Conservation (phyloP, 2,113 vertebrate species). For the Tursiops truncatus region DNA sequence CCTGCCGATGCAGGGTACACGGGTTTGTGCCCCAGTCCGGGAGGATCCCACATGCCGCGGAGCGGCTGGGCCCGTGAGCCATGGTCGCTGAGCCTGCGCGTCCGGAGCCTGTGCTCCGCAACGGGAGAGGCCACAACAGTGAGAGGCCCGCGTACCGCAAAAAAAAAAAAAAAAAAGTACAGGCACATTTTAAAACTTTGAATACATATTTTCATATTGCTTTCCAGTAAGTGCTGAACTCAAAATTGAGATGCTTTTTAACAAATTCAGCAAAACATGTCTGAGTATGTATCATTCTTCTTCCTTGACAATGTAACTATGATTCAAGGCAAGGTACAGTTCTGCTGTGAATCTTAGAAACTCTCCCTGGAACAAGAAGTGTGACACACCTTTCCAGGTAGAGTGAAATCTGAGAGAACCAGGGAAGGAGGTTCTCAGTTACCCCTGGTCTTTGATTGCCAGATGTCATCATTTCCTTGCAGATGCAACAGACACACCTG, state of each 20-base stretch:
- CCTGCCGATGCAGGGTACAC: too few relatives aligned
- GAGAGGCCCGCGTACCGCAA: too few relatives aligned
- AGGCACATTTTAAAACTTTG: not conserved
- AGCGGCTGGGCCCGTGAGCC: too few relatives aligned
- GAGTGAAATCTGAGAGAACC: not conserved
- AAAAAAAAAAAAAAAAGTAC: not conserved
- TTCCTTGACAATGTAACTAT: not conserved
- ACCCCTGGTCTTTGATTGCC: not conserved
- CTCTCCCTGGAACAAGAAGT: not conserved
- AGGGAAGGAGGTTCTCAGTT: not conserved
- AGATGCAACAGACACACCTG: not conserved
- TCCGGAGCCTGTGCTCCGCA: too few relatives aligned
- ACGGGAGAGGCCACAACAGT: too few relatives aligned
- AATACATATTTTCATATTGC: not conserved
- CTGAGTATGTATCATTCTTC: not conserved
- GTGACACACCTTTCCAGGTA: constrained; percentile 25
- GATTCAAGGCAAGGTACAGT: not conserved
- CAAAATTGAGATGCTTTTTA: not conserved
- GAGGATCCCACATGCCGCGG: too few relatives aligned
- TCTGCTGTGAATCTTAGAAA: constrained; percentile 25
- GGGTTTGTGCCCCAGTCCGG: too few relatives aligned
- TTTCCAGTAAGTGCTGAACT: not conserved
- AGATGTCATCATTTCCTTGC: not conserved
- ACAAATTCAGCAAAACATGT: constrained; percentile 1
- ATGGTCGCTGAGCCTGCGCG: too few relatives aligned